phyloP scores from a whole-genome alignment of 2,113 vertebrate genomes.

The Melanotaenia duboulayi region DNA sequence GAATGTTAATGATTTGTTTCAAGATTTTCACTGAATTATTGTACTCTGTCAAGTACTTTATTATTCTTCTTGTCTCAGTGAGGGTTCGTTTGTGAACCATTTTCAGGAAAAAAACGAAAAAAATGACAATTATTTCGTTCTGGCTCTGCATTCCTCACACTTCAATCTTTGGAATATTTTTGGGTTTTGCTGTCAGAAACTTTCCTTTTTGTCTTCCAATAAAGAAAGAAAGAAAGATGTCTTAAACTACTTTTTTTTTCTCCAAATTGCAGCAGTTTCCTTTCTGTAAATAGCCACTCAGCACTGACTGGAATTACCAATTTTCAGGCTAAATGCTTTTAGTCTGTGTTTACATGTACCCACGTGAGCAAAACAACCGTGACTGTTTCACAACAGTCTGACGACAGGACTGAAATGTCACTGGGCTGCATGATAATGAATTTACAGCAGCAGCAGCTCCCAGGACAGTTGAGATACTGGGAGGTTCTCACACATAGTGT shows the following conservation, averaged over 20 bases:
- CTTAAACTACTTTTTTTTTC: constrained; percentile 37
- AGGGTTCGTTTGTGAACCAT: constrained; percentile 16
- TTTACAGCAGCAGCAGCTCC: constrained; percentile 30
- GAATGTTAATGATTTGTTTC: not conserved
- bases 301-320: constrained; percentile 63
- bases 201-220: constrained; percentile 4
- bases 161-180: constrained; percentile 29
- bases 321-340: constrained; percentile 68
- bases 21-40: constrained; percentile 2
- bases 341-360: constrained; percentile 77
- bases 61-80: constrained; percentile 12
- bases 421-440: constrained; percentile 54
- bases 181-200: constrained; percentile 26
- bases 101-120: constrained; percentile 13
- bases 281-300: constrained; percentile 62
- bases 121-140: constrained; percentile 18
- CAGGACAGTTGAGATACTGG: constrained; percentile 2
- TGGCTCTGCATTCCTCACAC: constrained; percentile 9
- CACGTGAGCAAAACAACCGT: constrained; percentile 63
- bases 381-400: constrained; percentile 55
- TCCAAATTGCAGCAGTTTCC: constrained; percentile 59
- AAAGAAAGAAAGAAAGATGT: not conserved
- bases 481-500: constrained; percentile 29
- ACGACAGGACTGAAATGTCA: constrained; percentile 40
- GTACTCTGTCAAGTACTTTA: constrained; percentile 14